Conservation (phyloP, 2,113 vertebrate species). For the Eulemur macaco region DNA sequence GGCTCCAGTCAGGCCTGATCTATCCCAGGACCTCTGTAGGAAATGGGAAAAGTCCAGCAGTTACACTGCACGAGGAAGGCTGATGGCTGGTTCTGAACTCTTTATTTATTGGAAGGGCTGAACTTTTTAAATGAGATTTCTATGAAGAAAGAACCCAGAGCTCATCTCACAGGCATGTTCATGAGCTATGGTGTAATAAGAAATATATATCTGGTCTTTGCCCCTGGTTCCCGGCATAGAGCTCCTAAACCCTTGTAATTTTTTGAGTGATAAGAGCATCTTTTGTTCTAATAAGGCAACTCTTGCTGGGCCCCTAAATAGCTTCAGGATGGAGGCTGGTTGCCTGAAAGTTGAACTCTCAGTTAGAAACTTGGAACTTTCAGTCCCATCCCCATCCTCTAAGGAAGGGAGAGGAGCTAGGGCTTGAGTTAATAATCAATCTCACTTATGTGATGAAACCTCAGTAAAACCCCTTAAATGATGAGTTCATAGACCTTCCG, state of each 20-base stretch:
- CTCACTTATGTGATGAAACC: background rate
- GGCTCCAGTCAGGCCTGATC: background rate
- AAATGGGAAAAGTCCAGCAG: background rate
- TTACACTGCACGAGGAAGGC: background rate
- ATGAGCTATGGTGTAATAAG: background rate
- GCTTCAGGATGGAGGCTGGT: background rate
- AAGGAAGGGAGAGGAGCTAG: background rate
- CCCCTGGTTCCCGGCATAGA: background rate
- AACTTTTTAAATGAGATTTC: background rate
- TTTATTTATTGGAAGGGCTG: background rate
- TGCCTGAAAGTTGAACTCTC: background rate
- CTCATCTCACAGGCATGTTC: background rate
- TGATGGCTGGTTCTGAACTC: background rate
- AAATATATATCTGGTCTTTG: background rate
- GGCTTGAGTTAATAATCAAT: background rate
- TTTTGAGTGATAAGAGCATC: background rate
- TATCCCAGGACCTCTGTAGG: background rate
- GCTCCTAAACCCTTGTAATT: background rate
- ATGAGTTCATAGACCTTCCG: background rate
- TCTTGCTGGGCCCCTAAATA: background rate
- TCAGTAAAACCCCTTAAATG: too few relatives aligned
- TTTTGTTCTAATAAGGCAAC: background rate
- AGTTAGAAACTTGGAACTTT: background rate
- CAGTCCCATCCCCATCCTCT: too few relatives aligned
- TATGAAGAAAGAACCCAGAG: background rate